Evolutionary conservation across 2,797 vertebrate genomes (phyloP), one percentile per base, ranked within the genome.

Genomic region (Hephaestus fuliginosus): DNA sequence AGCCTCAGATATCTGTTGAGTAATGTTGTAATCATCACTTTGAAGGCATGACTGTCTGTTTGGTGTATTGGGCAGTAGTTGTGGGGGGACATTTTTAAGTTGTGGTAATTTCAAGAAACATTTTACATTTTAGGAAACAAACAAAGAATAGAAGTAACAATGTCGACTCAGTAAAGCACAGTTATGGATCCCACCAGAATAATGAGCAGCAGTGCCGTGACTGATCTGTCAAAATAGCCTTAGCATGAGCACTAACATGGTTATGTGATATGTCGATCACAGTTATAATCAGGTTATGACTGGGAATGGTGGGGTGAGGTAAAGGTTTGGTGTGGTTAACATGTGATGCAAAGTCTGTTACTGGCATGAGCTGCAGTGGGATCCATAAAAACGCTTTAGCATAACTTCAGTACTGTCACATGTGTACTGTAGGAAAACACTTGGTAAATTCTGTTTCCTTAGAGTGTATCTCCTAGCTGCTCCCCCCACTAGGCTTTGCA

Each of bases 401-500:
- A 80, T 68, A 18, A 56, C 69, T 39, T 58, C 55, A 5, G 70
- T 52, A 18, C 76, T 44, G 57, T 46, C 55, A 61, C 43, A 55
- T 70, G 41, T 44, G 64, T 46, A 70, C 83, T 74, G 63, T 53
- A 48, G 53, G 13, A 62, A 63, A 70, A 68, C 39, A 51, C 46
- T 22, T 0, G 2, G 13, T 36, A 11, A 25, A 57, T 39, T 44
- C n/a, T 3, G 41, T 67, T 63, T 76, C 8, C 6, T 33, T n/a
- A 20, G 49, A 48, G 58, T 39, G 41, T 5, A 6, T 66, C 22
- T 67, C 61, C 80, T 95, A 95, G 83, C 88, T 87, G 88, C 84
- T 88, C 17, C 94, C 95, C 75, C 95, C 96, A 1, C 94, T 96
- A 70, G 97, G 96, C 84, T 97, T 98, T 64, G 95, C 95, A 0